phyloP scores from a whole-genome alignment of 2,113 vertebrate species.

The Hippoglossus stenolepis region DNA sequence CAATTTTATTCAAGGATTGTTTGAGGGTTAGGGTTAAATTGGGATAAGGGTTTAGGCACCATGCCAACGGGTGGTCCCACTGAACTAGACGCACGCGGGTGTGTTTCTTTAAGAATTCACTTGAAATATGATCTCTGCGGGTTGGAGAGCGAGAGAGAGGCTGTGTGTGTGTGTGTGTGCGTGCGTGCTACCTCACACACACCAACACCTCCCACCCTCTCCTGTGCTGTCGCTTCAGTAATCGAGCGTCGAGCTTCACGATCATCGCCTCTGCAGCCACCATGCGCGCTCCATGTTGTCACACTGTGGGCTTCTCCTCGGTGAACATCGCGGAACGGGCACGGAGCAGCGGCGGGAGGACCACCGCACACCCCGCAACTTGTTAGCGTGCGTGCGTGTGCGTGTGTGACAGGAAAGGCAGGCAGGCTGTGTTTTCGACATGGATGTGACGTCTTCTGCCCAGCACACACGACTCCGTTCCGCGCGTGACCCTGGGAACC shows the following conservation, averaged over 20 bases:
- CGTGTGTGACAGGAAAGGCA: slow-evolving; percentile 10
- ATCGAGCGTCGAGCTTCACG: slow-evolving; percentile 68
- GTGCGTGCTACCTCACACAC: too few relatives aligned
- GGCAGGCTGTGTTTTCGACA: slow-evolving; percentile 44
- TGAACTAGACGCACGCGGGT: slow-evolving; percentile 1
- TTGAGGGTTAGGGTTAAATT: background rate
- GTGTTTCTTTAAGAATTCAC: slow-evolving; percentile 78
- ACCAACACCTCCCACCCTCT: background rate
- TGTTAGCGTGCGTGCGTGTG: slow-evolving; percentile 21
- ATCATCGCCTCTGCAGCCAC: slow-evolving; percentile 36
- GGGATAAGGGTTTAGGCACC: background rate
- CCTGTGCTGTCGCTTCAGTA: slow-evolving; percentile 28
- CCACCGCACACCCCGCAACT: slow-evolving; percentile 1
- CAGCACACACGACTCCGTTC: slow-evolving; percentile 20
- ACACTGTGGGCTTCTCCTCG: slow-evolving; percentile 18
- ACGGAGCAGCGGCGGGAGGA: background rate
- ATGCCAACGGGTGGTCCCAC: background rate
- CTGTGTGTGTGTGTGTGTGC: background rate
- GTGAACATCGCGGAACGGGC: slow-evolving; percentile 20
- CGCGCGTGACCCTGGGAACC: slow-evolving; percentile 42
- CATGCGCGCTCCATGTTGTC: slow-evolving; percentile 44
- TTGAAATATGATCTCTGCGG: slow-evolving; percentile 71
- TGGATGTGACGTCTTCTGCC: slow-evolving; percentile 53
- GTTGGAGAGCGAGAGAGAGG: background rate
- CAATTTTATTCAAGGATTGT: background rate